Evolutionary conservation across 2,888 invertebrate species (phyloP), one percentile per base, ranked within the genome.

Genomic region (Harmothoe impar): DNA sequence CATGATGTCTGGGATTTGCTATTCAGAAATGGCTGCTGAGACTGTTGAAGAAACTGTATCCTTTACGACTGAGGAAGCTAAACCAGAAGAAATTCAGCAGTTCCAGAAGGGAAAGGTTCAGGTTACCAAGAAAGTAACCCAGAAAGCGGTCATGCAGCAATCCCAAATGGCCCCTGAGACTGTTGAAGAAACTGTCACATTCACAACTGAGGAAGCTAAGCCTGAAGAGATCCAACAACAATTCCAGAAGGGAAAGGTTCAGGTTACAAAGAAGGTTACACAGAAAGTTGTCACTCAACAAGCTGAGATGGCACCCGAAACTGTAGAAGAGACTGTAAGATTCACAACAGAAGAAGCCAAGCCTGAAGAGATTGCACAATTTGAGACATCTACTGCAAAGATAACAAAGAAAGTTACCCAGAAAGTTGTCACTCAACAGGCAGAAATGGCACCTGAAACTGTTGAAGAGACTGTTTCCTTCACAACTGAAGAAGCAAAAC

Each of bases 401-500:
- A 31, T 89, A 23, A 7, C 62, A 33, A 68, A 89, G 89, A 89
- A 68, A 33, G 31, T 68, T 15, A 89, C 43, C 20, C 56, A 56
- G 62, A 89, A 89, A 15, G 89, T 89, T 68, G 62, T 35, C 10
- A 68, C 35, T 20, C 89, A 89, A 31, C 33, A 89, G 23, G 62
- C 62, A 29, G 62, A 56, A 89, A 35, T 89, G 68, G 33, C 89
- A 23, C 89, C 89, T 33, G 89, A 89, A 35, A 89, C 89, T 33
- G 68, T 68, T 0, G 68, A 56, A 56, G 62, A 56, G 15, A 89
- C 89, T 68, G 68, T 68, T 15, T 15, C 89, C 0, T 68, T 89
- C 33, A 91, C 91, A 35, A 91, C 68, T 31, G 89, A 52, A 31
- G 68, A 56, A 35, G 89, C 89, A 1, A 31, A 54, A 23, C 89